Conservation (phyloP, 2,797 vertebrate species). For the Sarcophilus harrisii region DNA sequence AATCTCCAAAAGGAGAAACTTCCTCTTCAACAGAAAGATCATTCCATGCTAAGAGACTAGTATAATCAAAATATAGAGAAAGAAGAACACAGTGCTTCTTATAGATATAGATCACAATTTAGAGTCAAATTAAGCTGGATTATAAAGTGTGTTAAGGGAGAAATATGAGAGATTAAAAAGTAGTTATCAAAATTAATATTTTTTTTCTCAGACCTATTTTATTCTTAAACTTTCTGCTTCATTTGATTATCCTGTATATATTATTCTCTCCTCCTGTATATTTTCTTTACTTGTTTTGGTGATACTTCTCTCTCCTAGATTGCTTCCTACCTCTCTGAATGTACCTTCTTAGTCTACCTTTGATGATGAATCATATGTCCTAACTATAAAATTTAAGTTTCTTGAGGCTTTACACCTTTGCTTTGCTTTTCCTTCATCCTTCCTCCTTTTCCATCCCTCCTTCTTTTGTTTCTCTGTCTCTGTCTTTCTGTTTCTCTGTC, state of each 20-base stretch:
- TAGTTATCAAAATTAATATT: background rate
- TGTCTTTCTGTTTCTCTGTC: too few relatives aligned
- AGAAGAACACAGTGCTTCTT: background rate
- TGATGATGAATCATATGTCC: background rate
- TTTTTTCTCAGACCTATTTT: background rate
- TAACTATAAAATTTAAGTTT: background rate
- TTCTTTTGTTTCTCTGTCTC: too few relatives aligned
- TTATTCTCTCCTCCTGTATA: background rate
- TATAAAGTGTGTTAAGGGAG: background rate
- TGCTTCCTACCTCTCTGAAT: background rate
- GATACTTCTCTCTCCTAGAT: background rate
- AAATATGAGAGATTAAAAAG: background rate
- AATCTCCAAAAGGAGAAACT: background rate
- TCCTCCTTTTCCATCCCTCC: too few relatives aligned
- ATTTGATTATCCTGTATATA: background rate
- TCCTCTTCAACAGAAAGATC: background rate
- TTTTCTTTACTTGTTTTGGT: background rate
- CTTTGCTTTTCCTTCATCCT: too few relatives aligned
- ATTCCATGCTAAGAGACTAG: background rate
- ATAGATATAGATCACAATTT: background rate
- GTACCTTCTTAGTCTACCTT: background rate
- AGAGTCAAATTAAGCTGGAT: background rate
- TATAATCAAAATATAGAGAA: background rate
- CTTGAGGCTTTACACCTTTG: accelerated
- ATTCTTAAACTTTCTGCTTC: background rate